phyloP scores from a whole-genome alignment of 1,140 invertebrate genomes.

The Scylla paramamosain region DNA sequence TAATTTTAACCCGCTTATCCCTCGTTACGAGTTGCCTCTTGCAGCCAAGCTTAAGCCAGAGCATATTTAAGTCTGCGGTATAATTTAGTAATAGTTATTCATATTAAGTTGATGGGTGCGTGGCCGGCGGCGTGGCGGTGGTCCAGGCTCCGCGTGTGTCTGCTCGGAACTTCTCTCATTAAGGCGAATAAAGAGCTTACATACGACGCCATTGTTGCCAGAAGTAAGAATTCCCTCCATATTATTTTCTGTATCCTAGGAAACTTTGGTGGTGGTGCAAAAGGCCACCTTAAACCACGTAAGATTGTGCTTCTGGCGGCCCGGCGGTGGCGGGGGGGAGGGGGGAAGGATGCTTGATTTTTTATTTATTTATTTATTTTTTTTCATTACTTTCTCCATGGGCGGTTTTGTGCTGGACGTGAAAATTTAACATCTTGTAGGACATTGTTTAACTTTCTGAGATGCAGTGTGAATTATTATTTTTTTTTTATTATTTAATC shows the following conservation, averaged over 20 bases:
- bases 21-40: background rate
- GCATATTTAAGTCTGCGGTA: slow-evolving; percentile 14
- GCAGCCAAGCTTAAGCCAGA: background rate
- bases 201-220: slow-evolving; percentile 12
- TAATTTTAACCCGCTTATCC: background rate
- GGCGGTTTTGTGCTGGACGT: background rate
- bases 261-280: slow-evolving; percentile 9
- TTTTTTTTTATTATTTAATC: background rate
- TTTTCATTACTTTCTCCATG: background rate
- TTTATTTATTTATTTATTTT: background rate
- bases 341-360: too few species aligned
- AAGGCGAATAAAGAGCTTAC: slow-evolving; percentile 22
- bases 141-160: background rate
- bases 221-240: slow-evolving; percentile 22
- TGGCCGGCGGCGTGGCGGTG: background rate
- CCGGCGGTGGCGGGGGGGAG: too few species aligned
- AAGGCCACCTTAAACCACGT: background rate
- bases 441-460: background rate
- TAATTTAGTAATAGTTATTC: slow-evolving; percentile 25
- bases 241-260: slow-evolving; percentile 23
- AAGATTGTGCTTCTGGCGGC: background rate
- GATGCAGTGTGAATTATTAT: background rate
- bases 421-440: background rate
- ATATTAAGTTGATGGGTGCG: slow-evolving; percentile 12
- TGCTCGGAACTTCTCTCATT: slow-evolving; percentile 13